Percentiles rank a stretch among this genome's conserved stretches.
phyloP scores from a whole-genome alignment of 2,113 vertebrate genomes.

The Jaculus jaculus region DNA sequence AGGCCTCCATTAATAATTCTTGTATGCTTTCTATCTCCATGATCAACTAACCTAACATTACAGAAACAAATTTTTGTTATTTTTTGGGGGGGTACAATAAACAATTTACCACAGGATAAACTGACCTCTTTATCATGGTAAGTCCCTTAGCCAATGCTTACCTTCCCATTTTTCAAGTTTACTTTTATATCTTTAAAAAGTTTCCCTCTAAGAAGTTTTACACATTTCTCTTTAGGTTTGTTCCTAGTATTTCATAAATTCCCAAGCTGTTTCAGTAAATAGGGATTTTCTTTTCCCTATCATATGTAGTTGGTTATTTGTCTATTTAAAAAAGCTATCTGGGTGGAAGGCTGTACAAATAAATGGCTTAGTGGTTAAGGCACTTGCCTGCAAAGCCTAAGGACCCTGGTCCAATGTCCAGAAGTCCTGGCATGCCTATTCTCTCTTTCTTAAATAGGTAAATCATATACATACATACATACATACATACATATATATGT shows the following conservation, averaged over 20 bases:
- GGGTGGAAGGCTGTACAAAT: too few relatives aligned
- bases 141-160: neutral
- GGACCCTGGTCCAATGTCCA: too few relatives aligned
- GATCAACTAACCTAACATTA: constrained; percentile 24
- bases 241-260: constrained; percentile 6
- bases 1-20: constrained; percentile 48
- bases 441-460: too few relatives aligned
- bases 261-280: neutral
- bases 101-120: constrained; percentile 17
- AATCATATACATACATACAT: too few relatives aligned
- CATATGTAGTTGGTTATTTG: constrained; percentile 14
- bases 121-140: neutral
- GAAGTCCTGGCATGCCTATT: too few relatives aligned
- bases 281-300: neutral
- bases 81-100: neutral
- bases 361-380: too few relatives aligned
- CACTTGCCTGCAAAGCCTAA: too few relatives aligned
- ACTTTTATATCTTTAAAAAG: neutral
- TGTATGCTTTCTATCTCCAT: neutral
- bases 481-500: too few relatives aligned
- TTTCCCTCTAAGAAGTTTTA: constrained; percentile 25
- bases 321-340: neutral
- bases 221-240: constrained; percentile 7
- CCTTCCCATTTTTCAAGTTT: neutral
- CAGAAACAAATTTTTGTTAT: neutral